Conservation (phyloP, 1,140 invertebrate species). For the Hydropsyche tenuis region DNA sequence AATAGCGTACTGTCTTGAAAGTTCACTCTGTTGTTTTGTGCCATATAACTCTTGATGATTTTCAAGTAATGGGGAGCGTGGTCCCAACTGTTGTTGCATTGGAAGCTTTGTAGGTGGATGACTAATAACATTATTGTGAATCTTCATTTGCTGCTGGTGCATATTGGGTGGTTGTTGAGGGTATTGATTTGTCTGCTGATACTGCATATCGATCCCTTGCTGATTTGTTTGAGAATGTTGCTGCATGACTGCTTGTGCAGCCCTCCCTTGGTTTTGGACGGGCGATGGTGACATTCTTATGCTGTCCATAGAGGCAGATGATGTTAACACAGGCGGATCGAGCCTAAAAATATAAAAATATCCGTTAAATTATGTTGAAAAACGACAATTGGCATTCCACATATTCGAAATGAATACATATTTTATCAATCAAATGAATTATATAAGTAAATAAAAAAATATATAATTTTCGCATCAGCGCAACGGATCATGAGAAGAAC, state of each 20-base stretch:
- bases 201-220: slow-evolving; percentile 58
- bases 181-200: slow-evolving; percentile 54
- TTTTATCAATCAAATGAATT: too few species aligned
- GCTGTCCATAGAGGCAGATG: slow-evolving; percentile 70
- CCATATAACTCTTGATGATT: slow-evolving; percentile 62
- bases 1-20: slow-evolving; percentile 57
- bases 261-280: slow-evolving; percentile 54
- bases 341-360: slow-evolving; percentile 65
- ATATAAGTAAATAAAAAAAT: too few species aligned
- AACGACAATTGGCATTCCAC: too few species aligned
- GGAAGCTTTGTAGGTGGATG: slow-evolving; percentile 60
- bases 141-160: slow-evolving; percentile 62
- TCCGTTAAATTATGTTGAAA: too few species aligned
- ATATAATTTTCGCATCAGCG: too few species aligned
- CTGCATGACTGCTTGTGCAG: slow-evolving; percentile 54
- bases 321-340: slow-evolving; percentile 70
- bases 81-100: slow-evolving; percentile 57
- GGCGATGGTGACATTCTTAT: slow-evolving; percentile 67
- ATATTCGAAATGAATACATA: too few species aligned
- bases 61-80: slow-evolving; percentile 60
- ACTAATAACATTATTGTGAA: slow-evolving; percentile 59
- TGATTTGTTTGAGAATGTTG: slow-evolving; percentile 57
- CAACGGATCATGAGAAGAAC: too few species aligned
- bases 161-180: slow-evolving; percentile 57
- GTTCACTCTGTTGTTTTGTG: slow-evolving; percentile 58